Evolutionary conservation across 2,113 vertebrate genomes (phyloP).

Genomic region (Paedocypris sp.): DNA sequence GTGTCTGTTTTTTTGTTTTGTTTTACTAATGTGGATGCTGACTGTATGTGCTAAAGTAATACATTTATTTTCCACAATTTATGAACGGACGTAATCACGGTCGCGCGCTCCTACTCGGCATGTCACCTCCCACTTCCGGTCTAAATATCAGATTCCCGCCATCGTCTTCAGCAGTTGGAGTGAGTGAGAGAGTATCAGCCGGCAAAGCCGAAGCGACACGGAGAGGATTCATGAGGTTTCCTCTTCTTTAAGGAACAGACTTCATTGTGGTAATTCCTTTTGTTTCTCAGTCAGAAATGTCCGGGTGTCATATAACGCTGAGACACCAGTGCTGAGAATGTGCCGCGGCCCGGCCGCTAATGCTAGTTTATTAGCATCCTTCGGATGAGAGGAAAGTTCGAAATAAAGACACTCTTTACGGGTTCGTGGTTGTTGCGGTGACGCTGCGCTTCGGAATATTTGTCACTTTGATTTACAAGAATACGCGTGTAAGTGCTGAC

Average conservation of each 20-base stretch:
- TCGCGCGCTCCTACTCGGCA: background rate
- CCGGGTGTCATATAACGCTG: background rate
- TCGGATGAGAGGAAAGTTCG: background rate
- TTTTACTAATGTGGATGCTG: no score
- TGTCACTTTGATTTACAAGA: background rate
- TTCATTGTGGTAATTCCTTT: background rate
- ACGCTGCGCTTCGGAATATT: no score
- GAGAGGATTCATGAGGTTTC: background rate
- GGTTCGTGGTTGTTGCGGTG: no score
- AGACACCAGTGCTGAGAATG: background rate
- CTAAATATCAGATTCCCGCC: constrained; percentile 67
- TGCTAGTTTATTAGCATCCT: background rate
- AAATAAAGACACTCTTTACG: background rate
- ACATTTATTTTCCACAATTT: no score
- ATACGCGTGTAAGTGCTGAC: no score
- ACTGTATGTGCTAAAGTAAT: no score
- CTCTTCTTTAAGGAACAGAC: background rate
- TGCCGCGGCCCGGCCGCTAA: background rate
- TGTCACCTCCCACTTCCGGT: constrained; percentile 49
- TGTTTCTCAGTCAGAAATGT: background rate
- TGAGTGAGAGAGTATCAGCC: constrained; percentile 58
- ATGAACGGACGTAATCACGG: no score
- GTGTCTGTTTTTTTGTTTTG: no score
- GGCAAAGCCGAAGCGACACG: constrained; percentile 41
- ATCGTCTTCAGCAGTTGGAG: constrained; percentile 50